Evolutionary conservation across 2,888 invertebrate genomes (phyloP), one percentile per base, ranked within the genome.

Genomic region (Diarsia mendica): DNA sequence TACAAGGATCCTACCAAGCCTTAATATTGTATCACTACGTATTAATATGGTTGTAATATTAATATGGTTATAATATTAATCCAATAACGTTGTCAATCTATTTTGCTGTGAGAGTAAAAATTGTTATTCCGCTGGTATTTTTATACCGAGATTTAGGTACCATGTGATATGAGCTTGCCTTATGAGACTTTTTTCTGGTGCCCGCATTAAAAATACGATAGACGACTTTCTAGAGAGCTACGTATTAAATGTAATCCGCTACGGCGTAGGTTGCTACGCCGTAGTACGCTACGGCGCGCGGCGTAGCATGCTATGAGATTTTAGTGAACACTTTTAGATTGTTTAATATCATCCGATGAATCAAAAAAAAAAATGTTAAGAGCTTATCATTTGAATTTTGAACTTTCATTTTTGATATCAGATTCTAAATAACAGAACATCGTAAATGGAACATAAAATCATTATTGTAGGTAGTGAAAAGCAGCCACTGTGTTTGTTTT

Each of bases 1-100:
- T 85, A 85, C 72, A 83, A 75, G 83, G 85, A 82, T 73, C 58
- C 70, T 71, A 70, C 70, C 71, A 68, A 74, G 72, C 83, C 60
- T 48, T 75, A 72, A 68, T 75, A 79, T 71, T 75, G 66, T 71
- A 85, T 74, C 85, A 60, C 61, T 60, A 67, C 61, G 72, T 82
- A 85, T 72, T 77, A 69, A 76, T 84, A 81, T 73, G 67, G 58
- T 79, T 67, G 69, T 83, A 64, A 73, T 79, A 81, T 70, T 74
- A 81, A 81, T 82, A 81, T 73, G 67, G 58, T 79, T 67, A 67
- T 83, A 64, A 73, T 79, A 81, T 70, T 74, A 81, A 81, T 82
- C 80, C 67, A 84, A 84, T 84, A 80, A 51, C 70, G 60, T 84
- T 51, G 55, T 74, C 58, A 84, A 79, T 83, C 65, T 69, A 51